phyloP scores from a whole-genome alignment of 2,797 vertebrate species.

The Sebastolobus alascanus region DNA sequence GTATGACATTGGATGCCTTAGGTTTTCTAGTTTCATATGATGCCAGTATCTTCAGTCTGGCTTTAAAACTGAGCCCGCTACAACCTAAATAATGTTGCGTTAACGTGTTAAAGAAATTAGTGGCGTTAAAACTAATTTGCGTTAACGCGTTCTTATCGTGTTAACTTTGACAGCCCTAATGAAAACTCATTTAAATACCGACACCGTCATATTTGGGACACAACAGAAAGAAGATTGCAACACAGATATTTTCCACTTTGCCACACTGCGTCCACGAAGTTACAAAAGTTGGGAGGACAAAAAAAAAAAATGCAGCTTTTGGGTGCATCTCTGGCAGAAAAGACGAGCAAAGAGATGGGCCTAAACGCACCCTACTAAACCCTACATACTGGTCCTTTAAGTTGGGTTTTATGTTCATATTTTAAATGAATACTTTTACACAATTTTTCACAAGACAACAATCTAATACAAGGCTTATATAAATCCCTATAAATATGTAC shows the following conservation, averaged over 20 bases:
- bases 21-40: no score
- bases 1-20: no score
- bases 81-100: no score
- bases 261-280: not conserved
- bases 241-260: not conserved
- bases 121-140: no score
- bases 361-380: no score
- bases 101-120: no score
- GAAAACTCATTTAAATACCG: not conserved
- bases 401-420: not conserved
- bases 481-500: not conserved
- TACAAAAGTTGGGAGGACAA: not conserved
- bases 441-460: not conserved
- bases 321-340: constrained; percentile 9
- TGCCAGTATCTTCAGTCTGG: no score
- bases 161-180: no score
- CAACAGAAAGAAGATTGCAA: not conserved
- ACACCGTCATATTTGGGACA: not conserved
- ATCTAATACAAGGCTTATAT: not conserved
- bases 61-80: no score
- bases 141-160: no score
- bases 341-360: not conserved
- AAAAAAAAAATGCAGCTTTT: not conserved
- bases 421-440: not conserved
- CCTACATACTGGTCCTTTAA: no score